phyloP scores from a whole-genome alignment of 1,140 invertebrate species.

The Drusus annulatus region DNA sequence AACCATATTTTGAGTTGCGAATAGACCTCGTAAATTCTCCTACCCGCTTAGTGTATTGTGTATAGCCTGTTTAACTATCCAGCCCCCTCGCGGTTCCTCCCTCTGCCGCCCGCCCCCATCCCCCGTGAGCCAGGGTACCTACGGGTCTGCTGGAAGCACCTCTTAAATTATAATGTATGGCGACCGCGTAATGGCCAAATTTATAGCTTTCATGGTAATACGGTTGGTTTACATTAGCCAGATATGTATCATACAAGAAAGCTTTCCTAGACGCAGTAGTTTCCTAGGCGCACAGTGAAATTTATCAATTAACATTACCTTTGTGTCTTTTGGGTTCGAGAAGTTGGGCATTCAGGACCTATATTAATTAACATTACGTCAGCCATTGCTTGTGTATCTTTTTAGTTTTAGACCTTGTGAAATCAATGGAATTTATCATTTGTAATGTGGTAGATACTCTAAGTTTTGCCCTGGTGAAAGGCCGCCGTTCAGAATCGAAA shows the following conservation, averaged over 20 bases:
- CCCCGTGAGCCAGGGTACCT: neutral
- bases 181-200: slow-evolving; percentile 56
- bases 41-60: slow-evolving; percentile 22
- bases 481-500: no score
- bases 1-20: neutral
- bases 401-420: no score
- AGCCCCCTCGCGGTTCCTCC: neutral
- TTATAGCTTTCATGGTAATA: slow-evolving; percentile 53
- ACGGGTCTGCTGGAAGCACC: slow-evolving; percentile 45
- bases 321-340: no score
- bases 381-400: no score
- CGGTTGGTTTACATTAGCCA: slow-evolving; percentile 49
- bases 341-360: no score
- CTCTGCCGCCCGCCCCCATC: neutral
- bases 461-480: no score
- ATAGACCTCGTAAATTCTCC: slow-evolving; percentile 13
- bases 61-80: slow-evolving; percentile 24
- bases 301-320: no score
- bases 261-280: neutral
- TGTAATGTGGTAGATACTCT: no score
- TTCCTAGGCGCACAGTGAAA: neutral
- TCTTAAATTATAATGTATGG: slow-evolving; percentile 58
- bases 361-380: no score
- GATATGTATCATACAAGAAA: slow-evolving; percentile 37
- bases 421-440: no score